Conservation (phyloP, 2,797 vertebrate genomes). For the Pagetopsis macropterus region DNA sequence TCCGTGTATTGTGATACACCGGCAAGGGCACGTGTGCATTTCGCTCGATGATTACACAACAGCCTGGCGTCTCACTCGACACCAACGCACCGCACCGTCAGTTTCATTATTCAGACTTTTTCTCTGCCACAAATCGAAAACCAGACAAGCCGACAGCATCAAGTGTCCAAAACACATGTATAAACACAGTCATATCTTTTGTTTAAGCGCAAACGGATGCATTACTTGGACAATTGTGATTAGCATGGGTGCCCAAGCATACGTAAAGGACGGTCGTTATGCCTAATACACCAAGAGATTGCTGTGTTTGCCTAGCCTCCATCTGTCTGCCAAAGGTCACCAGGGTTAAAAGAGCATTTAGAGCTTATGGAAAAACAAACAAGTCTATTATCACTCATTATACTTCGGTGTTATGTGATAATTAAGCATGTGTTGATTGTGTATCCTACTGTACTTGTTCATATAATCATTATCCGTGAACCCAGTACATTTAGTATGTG, state of each 20-base stretch:
- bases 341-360: conserved; percentile 55
- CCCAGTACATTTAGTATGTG: conserved; percentile 45
- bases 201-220: not conserved
- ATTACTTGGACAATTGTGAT: conserved; percentile 11
- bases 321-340: conserved; percentile 52
- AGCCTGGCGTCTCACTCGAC: conserved; percentile 55
- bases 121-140: conserved; percentile 24
- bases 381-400: conserved; percentile 53
- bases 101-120: conserved; percentile 71
- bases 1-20: conserved; percentile 75
- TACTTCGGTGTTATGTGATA: conserved; percentile 31
- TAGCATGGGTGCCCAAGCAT: conserved; percentile 9
- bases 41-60: conserved; percentile 78
- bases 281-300: conserved; percentile 33
- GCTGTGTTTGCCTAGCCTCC: conserved; percentile 43
- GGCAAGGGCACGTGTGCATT: conserved; percentile 56
- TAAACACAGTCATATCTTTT: conserved; percentile 14
- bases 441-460: conserved; percentile 31
- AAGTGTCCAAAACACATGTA: conserved; percentile 52
- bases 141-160: conserved; percentile 33
- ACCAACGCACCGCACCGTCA: conserved; percentile 18
- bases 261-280: conserved; percentile 14
- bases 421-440: conserved; percentile 51
- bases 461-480: conserved; percentile 43
- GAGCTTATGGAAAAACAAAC: conserved; percentile 58